Evolutionary conservation across 2,888 invertebrate genomes (phyloP).

Genomic region (Fragum whitleyi): DNA sequence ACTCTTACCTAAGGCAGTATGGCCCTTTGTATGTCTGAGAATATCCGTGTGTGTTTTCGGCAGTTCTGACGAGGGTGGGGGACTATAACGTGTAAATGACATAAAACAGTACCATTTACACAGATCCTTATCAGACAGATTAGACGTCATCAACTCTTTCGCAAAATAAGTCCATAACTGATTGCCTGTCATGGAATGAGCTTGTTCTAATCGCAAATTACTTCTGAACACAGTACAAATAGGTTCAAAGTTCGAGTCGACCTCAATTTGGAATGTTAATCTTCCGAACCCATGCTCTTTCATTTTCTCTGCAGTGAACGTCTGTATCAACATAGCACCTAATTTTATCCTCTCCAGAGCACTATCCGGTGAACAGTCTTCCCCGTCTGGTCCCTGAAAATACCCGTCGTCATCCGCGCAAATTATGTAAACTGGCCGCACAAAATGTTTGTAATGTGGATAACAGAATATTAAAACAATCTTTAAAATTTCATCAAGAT

Average conservation of each 20-base stretch:
- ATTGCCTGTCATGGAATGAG: slow-evolving; percentile 88
- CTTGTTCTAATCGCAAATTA: slow-evolving; percentile 89
- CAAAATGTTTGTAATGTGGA: slow-evolving; percentile 86
- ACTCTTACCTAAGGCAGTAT: slow-evolving; percentile 95
- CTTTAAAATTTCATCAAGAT: slow-evolving; percentile 73
- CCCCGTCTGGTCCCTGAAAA: slow-evolving; percentile 90
- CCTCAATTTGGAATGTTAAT: slow-evolving; percentile 93
- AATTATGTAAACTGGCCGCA: slow-evolving; percentile 92
- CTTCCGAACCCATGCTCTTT: slow-evolving; percentile 91
- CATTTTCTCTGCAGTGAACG: slow-evolving; percentile 94
- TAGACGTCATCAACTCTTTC: slow-evolving; percentile 91
- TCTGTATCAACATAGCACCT: slow-evolving; percentile 92
- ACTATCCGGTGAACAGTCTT: slow-evolving; percentile 89
- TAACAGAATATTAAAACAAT: slow-evolving; percentile 72
- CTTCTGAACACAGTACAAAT: slow-evolving; percentile 92
- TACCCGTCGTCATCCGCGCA: slow-evolving; percentile 92
- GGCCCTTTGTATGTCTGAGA: slow-evolving; percentile 87
- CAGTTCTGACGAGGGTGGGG: slow-evolving; percentile 87
- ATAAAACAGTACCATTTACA: slow-evolving; percentile 96
- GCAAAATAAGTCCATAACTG: slow-evolving; percentile 95
- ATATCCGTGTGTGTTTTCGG: slow-evolving; percentile 84
- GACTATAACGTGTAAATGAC: slow-evolving; percentile 93
- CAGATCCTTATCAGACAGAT: slow-evolving; percentile 85
- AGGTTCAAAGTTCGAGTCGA: slow-evolving; percentile 86
- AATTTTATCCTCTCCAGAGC: slow-evolving; percentile 92